These are phyloP conservation scores for Macroglossus sobrinus DNA, from an alignment of 2,113 vertebrate genomes.

Conservation along the genomic window DNA sequence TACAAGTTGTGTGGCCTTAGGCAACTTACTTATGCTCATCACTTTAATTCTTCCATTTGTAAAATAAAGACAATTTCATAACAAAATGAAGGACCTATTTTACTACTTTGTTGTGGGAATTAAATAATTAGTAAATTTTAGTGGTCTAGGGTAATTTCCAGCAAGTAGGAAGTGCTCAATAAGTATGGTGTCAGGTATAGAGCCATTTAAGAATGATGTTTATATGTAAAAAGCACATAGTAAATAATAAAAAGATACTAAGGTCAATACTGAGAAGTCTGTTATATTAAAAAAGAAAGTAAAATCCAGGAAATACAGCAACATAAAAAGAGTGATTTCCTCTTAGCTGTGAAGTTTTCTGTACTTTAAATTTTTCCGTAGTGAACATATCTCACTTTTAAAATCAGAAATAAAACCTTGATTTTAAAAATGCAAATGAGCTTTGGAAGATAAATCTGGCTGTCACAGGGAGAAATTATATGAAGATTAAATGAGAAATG, in stretches of 20 bases:
- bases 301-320: background rate
- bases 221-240: no score
- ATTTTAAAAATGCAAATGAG: constrained; percentile 60
- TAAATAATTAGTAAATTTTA: background rate
- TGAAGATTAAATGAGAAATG: constrained; percentile 54
- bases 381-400: constrained; percentile 8
- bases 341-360: constrained; percentile 13
- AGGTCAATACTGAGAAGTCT: background rate
- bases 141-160: background rate
- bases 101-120: background rate
- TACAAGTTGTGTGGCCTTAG: background rate
- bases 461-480: constrained; percentile 39
- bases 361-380: background rate
- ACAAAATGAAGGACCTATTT: background rate
- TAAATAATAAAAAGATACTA: background rate
- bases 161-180: background rate
- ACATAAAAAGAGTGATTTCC: background rate
- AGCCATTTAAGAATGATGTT: background rate
- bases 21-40: background rate
- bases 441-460: constrained; percentile 49
- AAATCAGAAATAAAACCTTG: constrained; percentile 44
- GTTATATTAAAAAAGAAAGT: no score
- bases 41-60: background rate
- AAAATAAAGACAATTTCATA: background rate
- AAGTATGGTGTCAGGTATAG: background rate